Conservation (phyloP, 2,113 vertebrate species). For the Hypomesus transpacificus region DNA sequence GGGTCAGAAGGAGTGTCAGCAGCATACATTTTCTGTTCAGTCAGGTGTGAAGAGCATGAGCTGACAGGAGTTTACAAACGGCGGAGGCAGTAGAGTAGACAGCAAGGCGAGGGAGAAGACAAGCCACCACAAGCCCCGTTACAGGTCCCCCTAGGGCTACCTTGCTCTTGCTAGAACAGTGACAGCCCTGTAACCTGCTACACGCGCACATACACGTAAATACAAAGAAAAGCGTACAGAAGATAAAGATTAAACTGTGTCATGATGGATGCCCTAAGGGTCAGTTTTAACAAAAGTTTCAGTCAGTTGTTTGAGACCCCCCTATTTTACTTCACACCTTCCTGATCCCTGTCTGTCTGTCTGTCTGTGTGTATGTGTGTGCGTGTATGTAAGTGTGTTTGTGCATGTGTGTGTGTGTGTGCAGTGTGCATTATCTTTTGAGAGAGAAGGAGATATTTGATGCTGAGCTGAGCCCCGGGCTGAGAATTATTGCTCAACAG, state of each 20-base stretch:
- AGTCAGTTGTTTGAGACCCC: background rate
- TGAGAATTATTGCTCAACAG: constrained; percentile 36
- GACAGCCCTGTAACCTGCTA: constrained; percentile 29
- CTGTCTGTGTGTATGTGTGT: background rate
- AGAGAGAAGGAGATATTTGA: too few species aligned
- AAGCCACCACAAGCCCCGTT: constrained; percentile 41
- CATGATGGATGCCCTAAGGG: background rate
- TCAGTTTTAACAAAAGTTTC: background rate
- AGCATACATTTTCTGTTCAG: constrained; percentile 34
- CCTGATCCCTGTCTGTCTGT: background rate
- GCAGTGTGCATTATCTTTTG: too few species aligned
- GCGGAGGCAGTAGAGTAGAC: constrained; percentile 20
- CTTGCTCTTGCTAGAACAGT: constrained; percentile 21
- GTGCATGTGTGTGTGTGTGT: too few species aligned
- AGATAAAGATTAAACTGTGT: background rate
- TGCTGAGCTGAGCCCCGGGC: constrained; percentile 17
- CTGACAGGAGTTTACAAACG: constrained; percentile 48
- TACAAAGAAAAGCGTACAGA: background rate
- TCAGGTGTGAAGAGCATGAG: constrained; percentile 34
- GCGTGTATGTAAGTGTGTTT: too few species aligned
- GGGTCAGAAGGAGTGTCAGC: constrained; percentile 14
- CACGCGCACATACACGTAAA: background rate
- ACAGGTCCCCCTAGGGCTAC: constrained; percentile 39
- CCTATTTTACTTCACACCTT: background rate
- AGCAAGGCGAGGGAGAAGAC: constrained; percentile 5